These are phyloP conservation scores for Neoseiulus cucumeris DNA, from an alignment of 1,140 invertebrate genomes.

Conservation along the genomic window DNA sequence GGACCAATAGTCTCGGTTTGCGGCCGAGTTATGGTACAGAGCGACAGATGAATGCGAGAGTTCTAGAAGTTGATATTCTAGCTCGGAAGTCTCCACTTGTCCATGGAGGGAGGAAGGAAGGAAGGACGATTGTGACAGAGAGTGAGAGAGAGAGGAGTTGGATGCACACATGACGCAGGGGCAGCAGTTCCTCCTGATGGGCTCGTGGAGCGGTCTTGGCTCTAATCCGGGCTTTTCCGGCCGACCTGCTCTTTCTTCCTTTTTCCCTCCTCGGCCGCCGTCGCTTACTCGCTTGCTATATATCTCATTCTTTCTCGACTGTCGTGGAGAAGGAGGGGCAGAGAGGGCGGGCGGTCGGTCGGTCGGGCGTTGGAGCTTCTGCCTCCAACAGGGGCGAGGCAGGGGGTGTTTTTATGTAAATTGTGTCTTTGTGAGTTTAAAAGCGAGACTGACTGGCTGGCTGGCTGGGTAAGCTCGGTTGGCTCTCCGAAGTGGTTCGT, in stretches of 20 bases:
- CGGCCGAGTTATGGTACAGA: no score
- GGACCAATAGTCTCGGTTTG: no score
- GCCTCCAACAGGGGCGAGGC: neutral
- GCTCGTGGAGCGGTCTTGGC: no score
- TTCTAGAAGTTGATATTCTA: no score
- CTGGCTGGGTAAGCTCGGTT: neutral
- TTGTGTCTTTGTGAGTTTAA: slow-evolving; percentile 11
- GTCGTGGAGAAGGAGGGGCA: neutral
- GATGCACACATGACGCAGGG: no score
- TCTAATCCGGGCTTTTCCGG: neutral
- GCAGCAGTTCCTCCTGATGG: no score
- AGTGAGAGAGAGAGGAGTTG: no score
- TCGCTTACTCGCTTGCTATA: neutral
- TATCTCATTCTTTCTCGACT: neutral
- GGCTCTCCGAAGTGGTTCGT: neutral
- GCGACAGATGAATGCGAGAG: no score
- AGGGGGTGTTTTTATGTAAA: slow-evolving; percentile 10
- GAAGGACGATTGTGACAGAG: no score
- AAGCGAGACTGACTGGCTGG: neutral
- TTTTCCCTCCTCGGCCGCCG: no score
- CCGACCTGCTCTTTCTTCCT: neutral
- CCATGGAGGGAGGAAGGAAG: no score
- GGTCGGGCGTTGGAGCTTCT: neutral
- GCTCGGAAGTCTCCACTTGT: no score
- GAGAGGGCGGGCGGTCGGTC: neutral